Conservation (phyloP, 1,140 invertebrate genomes). For the Euglossa dilemma region DNA sequence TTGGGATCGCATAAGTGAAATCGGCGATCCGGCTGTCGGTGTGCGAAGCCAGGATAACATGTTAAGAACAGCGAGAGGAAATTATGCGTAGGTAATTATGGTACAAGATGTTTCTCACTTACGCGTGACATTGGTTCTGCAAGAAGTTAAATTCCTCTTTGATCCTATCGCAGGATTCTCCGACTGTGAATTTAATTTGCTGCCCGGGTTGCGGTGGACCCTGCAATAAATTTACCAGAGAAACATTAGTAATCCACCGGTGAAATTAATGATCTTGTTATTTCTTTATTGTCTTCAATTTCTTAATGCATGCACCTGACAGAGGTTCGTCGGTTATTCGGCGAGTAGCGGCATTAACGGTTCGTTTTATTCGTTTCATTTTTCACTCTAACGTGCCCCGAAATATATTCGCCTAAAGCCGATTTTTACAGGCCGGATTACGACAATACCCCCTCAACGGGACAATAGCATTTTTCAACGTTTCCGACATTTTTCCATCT, state of each 20-base stretch:
- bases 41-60: not conserved
- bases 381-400: too few relatives aligned
- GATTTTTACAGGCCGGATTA: too few relatives aligned
- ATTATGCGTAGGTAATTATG: not conserved
- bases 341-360: not conserved
- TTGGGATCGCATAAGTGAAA: too few relatives aligned
- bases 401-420: not conserved
- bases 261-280: not conserved
- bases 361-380: not conserved
- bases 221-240: slow-evolving; percentile 84
- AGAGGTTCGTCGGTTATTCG: not conserved
- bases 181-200: slow-evolving; percentile 95
- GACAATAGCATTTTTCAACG: too few relatives aligned
- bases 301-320: not conserved
- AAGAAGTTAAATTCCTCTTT: slow-evolving; percentile 95
- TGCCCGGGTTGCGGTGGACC: slow-evolving; percentile 92
- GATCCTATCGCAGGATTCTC: slow-evolving; percentile 95
- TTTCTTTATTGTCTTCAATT: not conserved
- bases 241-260: not conserved
- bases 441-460: too few relatives aligned
- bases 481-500: too few relatives aligned
- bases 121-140: slow-evolving; percentile 94
- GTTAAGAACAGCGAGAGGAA: not conserved
- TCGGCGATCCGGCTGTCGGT: too few relatives aligned
- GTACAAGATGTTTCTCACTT: slow-evolving; percentile 77